These are phyloP conservation scores for Endotricha flammealis DNA, from an alignment of 2,888 invertebrate genomes.

Conservation along the genomic window DNA sequence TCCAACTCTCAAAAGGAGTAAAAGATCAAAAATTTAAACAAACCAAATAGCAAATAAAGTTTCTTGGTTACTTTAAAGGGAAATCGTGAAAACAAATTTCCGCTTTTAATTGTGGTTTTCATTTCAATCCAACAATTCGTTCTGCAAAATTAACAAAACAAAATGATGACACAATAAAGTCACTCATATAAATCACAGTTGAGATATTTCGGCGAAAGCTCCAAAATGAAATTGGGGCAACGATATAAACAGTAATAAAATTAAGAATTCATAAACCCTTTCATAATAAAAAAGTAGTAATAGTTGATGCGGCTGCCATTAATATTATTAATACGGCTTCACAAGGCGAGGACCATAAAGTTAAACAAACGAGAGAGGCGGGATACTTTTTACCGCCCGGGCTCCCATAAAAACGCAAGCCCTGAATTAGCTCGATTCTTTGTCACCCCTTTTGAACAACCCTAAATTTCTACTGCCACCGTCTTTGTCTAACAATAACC, in stretches of 20 bases:
- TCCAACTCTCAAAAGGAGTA: too few relatives aligned
- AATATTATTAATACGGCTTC: constrained; percentile 73
- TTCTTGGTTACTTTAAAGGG: too few relatives aligned
- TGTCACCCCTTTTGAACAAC: constrained; percentile 76
- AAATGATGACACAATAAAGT: constrained; percentile 3
- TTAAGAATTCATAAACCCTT: constrained; percentile 52
- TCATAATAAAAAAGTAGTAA: constrained; percentile 46
- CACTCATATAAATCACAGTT: constrained; percentile 4
- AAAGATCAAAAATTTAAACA: too few relatives aligned
- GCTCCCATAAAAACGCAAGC: constrained; percentile 74
- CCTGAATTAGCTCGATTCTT: constrained; percentile 78
- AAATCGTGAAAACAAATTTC: too few relatives aligned
- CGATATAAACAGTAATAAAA: constrained; percentile 38
- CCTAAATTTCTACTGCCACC: constrained; percentile 74
- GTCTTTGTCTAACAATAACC: constrained; percentile 78
- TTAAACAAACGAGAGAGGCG: constrained; percentile 77
- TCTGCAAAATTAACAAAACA: neutral
- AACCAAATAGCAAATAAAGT: too few relatives aligned
- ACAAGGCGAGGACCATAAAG: constrained; percentile 66
- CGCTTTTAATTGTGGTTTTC: too few relatives aligned
- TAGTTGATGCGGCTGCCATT: constrained; percentile 66
- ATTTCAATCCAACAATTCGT: too few relatives aligned
- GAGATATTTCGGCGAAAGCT: neutral
- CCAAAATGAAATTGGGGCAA: constrained; percentile 9
- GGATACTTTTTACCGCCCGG: constrained; percentile 76